These are phyloP conservation scores for Drosophila quadrilineata DNA, from an alignment of 1,140 invertebrate genomes.

Conservation along the genomic window DNA sequence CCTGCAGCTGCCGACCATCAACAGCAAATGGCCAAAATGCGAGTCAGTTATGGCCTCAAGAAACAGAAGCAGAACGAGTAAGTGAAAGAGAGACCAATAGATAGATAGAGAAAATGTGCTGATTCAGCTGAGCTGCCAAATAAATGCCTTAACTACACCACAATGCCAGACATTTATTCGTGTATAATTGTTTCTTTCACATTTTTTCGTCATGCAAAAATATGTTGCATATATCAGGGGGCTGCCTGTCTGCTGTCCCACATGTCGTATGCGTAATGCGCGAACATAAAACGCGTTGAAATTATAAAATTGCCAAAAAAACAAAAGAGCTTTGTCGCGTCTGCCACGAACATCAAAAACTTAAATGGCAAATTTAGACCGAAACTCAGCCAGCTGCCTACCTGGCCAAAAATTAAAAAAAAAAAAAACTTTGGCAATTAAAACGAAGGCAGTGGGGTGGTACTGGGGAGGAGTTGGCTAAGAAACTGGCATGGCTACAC, in stretches of 20 bases:
- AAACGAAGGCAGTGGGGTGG: conserved; percentile 40
- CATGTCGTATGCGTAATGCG: conserved; percentile 40
- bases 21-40: conserved; percentile 17
- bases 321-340: conserved; percentile 43
- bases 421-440: conserved; percentile 66
- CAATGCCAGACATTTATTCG: no score
- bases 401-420: no score
- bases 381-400: conserved; percentile 18
- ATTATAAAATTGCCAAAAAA: background rate
- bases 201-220: conserved; percentile 31
- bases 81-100: background rate
- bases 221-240: conserved; percentile 25
- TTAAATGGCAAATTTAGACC: conserved; percentile 40
- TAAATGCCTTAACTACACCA: no score
- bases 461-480: no score
- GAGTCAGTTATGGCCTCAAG: background rate
- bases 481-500: background rate
- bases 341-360: conserved; percentile 59
- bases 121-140: conserved; percentile 9
- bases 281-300: conserved; percentile 62
- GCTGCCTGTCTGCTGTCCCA: conserved; percentile 3
- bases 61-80: background rate
- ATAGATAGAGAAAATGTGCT: background rate
- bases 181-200: conserved; percentile 22
- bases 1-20: conserved; percentile 28